Evolutionary conservation across 1,140 invertebrate species (phyloP).

Genomic region (Paraescarpia echinospica): DNA sequence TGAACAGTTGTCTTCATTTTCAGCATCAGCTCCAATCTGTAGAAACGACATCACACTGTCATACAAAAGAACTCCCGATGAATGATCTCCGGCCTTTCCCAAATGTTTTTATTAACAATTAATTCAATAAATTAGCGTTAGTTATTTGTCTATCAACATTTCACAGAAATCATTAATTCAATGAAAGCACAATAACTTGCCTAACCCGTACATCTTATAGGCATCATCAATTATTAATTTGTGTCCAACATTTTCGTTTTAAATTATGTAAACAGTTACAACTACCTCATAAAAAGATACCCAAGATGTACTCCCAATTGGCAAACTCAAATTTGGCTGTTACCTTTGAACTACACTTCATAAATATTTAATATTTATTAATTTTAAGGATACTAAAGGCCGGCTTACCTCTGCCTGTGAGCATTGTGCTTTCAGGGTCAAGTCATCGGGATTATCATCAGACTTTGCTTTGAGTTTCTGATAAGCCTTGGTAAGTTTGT

Average conservation of each 20-base stretch:
- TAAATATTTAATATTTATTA: background rate
- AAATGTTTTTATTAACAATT: background rate
- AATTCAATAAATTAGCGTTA: too few species aligned
- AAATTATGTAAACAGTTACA: background rate
- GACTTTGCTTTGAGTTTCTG: constrained; percentile 26
- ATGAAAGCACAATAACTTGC: background rate
- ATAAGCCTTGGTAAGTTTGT: constrained; percentile 35
- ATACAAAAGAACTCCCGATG: background rate
- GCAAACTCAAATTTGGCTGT: background rate
- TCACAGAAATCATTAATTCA: background rate
- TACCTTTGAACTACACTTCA: background rate
- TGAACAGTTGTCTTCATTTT: constrained; percentile 33
- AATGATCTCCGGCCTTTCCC: background rate
- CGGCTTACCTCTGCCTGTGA: constrained; percentile 15
- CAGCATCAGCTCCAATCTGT: constrained; percentile 28
- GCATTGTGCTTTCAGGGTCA: background rate
- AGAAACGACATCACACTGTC: background rate
- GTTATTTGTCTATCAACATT: too few species aligned
- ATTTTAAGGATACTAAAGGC: background rate
- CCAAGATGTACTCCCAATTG: background rate
- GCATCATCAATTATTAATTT: too few species aligned
- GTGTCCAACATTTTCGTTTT: background rate
- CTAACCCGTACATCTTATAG: background rate
- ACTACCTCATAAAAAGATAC: background rate
- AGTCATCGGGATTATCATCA: background rate